These are phyloP conservation scores for Tapera naevia DNA, from an alignment of 2,797 vertebrate species.

Conservation along the genomic window DNA sequence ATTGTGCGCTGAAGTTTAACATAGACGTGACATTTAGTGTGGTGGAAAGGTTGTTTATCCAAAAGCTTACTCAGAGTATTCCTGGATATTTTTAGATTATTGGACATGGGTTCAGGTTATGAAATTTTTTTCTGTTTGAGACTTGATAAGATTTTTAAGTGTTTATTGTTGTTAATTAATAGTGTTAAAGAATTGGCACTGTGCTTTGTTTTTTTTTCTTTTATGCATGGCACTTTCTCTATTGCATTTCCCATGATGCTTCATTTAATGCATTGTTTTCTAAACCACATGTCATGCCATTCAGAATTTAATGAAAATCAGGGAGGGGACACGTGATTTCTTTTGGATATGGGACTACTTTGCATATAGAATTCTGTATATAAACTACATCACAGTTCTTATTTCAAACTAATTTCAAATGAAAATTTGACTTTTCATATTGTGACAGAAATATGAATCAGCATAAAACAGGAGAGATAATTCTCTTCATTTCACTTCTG, in stretches of 20 bases:
- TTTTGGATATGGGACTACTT: not conserved
- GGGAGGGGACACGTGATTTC: not conserved
- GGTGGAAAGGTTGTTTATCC: not conserved
- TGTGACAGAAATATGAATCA: not conserved
- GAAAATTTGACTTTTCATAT: not conserved
- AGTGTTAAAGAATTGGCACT: not conserved
- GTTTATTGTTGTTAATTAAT: not conserved
- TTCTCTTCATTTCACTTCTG: not conserved
- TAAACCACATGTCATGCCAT: not conserved
- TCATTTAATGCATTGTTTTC: not conserved
- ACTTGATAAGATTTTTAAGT: not conserved
- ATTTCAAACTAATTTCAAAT: not conserved
- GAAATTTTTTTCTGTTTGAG: not conserved
- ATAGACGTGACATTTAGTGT: fast-evolving
- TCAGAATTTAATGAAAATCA: not conserved
- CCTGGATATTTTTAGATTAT: not conserved
- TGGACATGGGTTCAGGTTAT: not conserved
- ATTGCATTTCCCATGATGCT: not conserved
- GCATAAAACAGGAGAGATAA: not conserved
- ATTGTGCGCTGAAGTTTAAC: not conserved
- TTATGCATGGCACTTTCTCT: not conserved
- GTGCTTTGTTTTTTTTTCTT: not conserved
- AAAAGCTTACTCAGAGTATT: not conserved
- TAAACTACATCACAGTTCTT: not conserved
- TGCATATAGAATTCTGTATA: not conserved